phyloP scores from a whole-genome alignment of 2,113 vertebrate genomes.

The Rynchops niger region DNA sequence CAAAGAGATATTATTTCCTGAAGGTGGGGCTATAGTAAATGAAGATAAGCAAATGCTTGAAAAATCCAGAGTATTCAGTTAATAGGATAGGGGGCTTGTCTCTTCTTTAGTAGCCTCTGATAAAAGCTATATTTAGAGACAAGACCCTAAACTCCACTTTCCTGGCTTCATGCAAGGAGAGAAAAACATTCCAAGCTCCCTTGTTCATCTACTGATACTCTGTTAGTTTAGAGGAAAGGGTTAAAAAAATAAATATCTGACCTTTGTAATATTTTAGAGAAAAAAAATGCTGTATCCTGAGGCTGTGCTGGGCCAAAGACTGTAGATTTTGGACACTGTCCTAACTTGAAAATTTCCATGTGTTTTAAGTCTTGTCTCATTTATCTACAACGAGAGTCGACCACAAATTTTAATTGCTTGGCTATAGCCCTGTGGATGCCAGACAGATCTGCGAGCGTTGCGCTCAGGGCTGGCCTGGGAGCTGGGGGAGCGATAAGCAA shows the following conservation, averaged over 20 bases:
- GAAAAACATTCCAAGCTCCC: not conserved
- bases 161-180: not conserved
- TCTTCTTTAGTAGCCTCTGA: not conserved
- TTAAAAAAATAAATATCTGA: conserved; percentile 47
- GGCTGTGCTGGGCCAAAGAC: conserved; percentile 26
- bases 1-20: not conserved
- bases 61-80: not conserved
- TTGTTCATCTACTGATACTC: not conserved
- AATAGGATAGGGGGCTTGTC: not conserved
- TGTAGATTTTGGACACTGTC: conserved; percentile 62
- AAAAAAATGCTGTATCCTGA: conserved; percentile 15
- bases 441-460: not conserved
- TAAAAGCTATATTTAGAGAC: not conserved
- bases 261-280: conserved; percentile 2
- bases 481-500: not conserved
- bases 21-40: not conserved
- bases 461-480: not conserved
- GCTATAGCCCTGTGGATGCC: not conserved
- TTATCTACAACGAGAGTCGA: conserved; percentile 55
- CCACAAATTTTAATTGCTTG: conserved; percentile 52
- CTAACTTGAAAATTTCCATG: conserved; percentile 66
- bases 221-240: conserved; percentile 40
- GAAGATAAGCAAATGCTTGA: not conserved
- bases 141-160: not conserved
- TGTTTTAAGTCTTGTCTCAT: conserved; percentile 61